A percentile compares a stretch with the other conserved stretches of the same genome.
Evolutionary conservation across 2,888 invertebrate genomes (phyloP).

Genomic region (Diogma glabrata): DNA sequence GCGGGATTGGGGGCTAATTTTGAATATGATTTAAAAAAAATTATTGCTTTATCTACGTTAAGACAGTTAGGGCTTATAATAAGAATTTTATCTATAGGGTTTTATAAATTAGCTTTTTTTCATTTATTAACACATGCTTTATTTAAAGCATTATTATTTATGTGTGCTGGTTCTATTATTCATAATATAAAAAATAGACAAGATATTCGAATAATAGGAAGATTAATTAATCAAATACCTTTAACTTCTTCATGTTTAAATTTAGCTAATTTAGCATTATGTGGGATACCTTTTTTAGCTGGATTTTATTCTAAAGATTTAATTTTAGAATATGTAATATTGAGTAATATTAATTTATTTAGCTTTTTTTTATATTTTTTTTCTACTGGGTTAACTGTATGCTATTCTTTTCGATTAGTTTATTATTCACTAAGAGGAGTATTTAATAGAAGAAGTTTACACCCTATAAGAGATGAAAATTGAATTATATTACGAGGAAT

Average conservation of each 20-base stretch:
- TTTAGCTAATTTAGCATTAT: slow-evolving; percentile 47
- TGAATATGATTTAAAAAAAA: slow-evolving; percentile 63
- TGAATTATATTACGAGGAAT: slow-evolving; percentile 23
- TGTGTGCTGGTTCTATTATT: slow-evolving; percentile 59
- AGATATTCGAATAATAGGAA: slow-evolving; percentile 53
- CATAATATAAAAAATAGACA: slow-evolving; percentile 50
- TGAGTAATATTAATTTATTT: slow-evolving; percentile 42
- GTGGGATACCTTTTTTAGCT: slow-evolving; percentile 51
- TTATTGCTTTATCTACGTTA: slow-evolving; percentile 66
- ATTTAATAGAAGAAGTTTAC: slow-evolving; percentile 39
- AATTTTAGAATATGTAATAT: slow-evolving; percentile 45
- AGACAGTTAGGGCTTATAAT: slow-evolving; percentile 66
- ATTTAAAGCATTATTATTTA: slow-evolving; percentile 64
- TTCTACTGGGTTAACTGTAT: slow-evolving; percentile 46
- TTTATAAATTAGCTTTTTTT: slow-evolving; percentile 50
- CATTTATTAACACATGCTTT: slow-evolving; percentile 62
- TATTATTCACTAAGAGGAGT: slow-evolving; percentile 42
- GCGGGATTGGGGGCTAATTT: slow-evolving; percentile 47
- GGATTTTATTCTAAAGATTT: slow-evolving; percentile 55
- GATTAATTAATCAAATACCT: slow-evolving; percentile 39
- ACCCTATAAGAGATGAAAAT: slow-evolving; percentile 41
- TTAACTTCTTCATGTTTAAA: slow-evolving; percentile 43
- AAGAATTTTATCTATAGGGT: slow-evolving; percentile 46
- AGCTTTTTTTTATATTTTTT: slow-evolving; percentile 44
- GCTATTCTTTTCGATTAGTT: slow-evolving; percentile 44